These are phyloP conservation scores for Trypoxylon attenuatum DNA, from an alignment of 2,888 invertebrate species.

Conservation along the genomic window DNA sequence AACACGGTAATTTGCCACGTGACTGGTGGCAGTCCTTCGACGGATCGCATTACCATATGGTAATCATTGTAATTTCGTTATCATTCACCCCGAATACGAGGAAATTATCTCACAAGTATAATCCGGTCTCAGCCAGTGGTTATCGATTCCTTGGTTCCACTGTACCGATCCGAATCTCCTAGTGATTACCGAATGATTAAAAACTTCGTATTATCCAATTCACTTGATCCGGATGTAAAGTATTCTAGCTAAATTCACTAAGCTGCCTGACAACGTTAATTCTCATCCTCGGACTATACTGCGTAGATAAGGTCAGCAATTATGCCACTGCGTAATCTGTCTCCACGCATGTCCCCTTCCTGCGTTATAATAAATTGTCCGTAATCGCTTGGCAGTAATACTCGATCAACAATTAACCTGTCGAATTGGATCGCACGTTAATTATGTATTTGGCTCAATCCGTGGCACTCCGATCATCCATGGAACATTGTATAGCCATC, in stretches of 20 bases:
- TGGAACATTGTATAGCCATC: too few species aligned
- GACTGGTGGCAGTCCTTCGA: constrained; percentile 55
- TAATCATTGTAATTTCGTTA: constrained; percentile 55
- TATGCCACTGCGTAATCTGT: constrained; percentile 33
- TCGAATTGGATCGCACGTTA: constrained; percentile 10
- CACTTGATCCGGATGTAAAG: constrained; percentile 1
- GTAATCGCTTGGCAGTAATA: constrained; percentile 22
- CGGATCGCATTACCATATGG: constrained; percentile 60
- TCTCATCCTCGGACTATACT: constrained; percentile 19
- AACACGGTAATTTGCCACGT: constrained; percentile 57
- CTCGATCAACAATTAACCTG: constrained; percentile 34
- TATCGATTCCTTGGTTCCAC: background rate
- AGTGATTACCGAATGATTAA: constrained; percentile 25
- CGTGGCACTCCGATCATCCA: too few species aligned
- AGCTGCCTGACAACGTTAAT: constrained; percentile 34
- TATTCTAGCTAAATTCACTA: background rate
- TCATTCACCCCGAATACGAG: constrained; percentile 26
- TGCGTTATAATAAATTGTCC: constrained; percentile 38
- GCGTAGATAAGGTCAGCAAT: constrained; percentile 30
- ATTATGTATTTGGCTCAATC: constrained; percentile 16
- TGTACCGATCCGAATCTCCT: background rate
- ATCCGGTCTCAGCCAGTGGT: too few species aligned
- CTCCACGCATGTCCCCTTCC: constrained; percentile 18
- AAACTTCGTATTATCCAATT: constrained; percentile 24
- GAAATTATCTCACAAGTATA: constrained; percentile 34